Evolutionary conservation across 92 coral and sea anemone genomes (phyloP), one percentile per base, ranked within the genome.

Genomic region (Palythoa caribaeorum): DNA sequence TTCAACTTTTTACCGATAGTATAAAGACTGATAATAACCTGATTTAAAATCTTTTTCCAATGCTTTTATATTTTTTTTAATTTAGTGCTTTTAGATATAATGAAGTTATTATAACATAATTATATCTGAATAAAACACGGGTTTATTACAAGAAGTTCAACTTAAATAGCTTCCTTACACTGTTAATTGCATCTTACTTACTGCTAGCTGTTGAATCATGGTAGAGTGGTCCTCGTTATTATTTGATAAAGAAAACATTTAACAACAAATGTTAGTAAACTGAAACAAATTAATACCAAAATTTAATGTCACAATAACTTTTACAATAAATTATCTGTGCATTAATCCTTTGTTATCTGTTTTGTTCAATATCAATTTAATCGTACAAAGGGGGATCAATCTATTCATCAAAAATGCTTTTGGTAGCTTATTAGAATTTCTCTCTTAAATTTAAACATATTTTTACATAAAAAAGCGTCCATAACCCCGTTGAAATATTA

Each of bases 181-280:
- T 12, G 54, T 76, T 76, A n/a, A 76, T n/a, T n/a, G n/a, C 80
- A 21, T 17, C 12, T 51, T 48, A 76, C 80, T 76, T 76, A 76
- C 80, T 47, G 62, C 39, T 76, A 76, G 60, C 80, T 76, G 80
- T 48, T 76, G 80, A 76, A 48, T 76, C 50, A 44, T 5, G 55
- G 80, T 53, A 76, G 60, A 76, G 1, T 48, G 59, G 7, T 51
- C 79, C 37, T 51, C 60, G 19, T 76, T 51, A 76, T 76, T 48
- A 76, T 51, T 51, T 38, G 47, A 21, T 76, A 48, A 11, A 76
- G 16, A 50, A 50, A 76, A 51, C 8, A 55, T 55, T 73, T 73
- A 40, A 40, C 44, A 73, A 40, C 54, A 50, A 1, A 1, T 76
- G 63, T 76, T 20, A 76, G 80, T 76, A 19, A 11, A 19, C 39